Percentiles rank a stretch among this genome's conserved stretches.
phyloP scores from a whole-genome alignment of 2,113 vertebrate genomes.

The Sylvia atricapilla region DNA sequence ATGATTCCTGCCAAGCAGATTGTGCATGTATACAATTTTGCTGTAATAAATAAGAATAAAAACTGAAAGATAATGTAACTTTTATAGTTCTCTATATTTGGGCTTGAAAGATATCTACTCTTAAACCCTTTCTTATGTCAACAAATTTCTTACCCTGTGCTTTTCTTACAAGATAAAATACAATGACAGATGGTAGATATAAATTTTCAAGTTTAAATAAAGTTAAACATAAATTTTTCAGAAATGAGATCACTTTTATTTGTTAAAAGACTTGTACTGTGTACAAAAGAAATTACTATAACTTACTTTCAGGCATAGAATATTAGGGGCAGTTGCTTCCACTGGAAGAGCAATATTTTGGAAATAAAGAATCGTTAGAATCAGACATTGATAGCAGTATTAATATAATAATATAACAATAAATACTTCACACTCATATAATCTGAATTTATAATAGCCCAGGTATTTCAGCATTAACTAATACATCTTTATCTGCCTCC shows the following conservation, averaged over 20 bases:
- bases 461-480: not conserved
- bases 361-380: not conserved
- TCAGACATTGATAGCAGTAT: not conserved
- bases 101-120: not conserved
- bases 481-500: not conserved
- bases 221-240: not conserved
- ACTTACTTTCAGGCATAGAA: not conserved
- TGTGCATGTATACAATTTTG: not conserved
- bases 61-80: not conserved
- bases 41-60: not conserved
- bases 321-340: not conserved
- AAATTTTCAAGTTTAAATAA: not conserved
- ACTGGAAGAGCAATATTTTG: conserved; percentile 28
- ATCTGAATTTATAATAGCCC: not conserved
- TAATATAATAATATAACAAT: conserved; percentile 55
- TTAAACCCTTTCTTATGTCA: not conserved
- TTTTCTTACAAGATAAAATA: not conserved
- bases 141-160: not conserved
- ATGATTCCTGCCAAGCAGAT: not conserved
- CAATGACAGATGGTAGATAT: not conserved
- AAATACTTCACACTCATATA: conserved; percentile 49
- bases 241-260: conserved; percentile 7
- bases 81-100: not conserved
- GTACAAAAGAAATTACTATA: not conserved
- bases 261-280: not conserved